phyloP scores from a whole-genome alignment of 2,888 invertebrate species.

The Allophyes oxyacanthae region DNA sequence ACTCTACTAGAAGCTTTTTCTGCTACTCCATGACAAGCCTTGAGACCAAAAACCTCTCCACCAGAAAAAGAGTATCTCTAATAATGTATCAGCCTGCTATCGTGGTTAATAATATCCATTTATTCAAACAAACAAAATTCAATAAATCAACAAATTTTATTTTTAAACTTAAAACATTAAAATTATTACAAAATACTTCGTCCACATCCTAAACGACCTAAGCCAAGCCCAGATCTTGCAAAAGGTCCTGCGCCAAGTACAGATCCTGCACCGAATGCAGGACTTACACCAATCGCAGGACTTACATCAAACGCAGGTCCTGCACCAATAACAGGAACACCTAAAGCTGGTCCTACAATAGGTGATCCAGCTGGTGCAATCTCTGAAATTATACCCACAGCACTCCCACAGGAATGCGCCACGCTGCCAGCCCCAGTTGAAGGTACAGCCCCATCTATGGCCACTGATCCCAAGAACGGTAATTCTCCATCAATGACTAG shows the following conservation, averaged over 20 bases:
- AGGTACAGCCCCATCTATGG: slow-evolving; percentile 60
- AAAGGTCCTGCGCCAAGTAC: not conserved
- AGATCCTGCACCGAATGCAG: not conserved
- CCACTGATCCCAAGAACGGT: slow-evolving; percentile 68
- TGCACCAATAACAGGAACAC: not conserved
- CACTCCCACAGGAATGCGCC: slow-evolving; percentile 57
- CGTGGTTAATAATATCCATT: no score
- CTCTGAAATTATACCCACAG: slow-evolving; percentile 13
- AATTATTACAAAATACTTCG: no score
- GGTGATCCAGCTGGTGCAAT: not conserved
- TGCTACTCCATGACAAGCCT: no score
- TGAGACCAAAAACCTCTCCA: no score
- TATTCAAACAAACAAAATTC: no score
- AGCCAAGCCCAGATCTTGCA: not conserved
- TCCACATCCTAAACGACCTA: no score
- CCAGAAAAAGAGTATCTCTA: no score
- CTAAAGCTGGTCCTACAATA: not conserved
- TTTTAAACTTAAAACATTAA: no score
- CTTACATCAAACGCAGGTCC: not conserved
- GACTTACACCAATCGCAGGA: not conserved
- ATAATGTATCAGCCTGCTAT: no score
- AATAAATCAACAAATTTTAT: no score
- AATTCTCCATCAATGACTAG: slow-evolving; percentile 62
- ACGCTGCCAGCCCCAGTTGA: slow-evolving; percentile 62
- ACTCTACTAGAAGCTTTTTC: no score